phyloP scores from a whole-genome alignment of 2,113 vertebrate species.

The Turnix velox region DNA sequence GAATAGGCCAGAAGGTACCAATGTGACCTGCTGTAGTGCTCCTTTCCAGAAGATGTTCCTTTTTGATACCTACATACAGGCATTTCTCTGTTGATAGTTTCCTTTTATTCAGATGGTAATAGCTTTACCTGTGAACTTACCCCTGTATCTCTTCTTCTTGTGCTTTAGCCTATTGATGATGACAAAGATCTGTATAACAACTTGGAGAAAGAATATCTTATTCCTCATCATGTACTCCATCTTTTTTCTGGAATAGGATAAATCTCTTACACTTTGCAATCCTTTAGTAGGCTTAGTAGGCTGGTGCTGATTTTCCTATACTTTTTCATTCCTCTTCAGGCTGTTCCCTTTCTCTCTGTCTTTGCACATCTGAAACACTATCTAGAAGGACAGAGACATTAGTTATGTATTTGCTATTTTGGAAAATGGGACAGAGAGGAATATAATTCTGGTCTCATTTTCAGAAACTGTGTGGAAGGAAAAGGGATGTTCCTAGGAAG shows the following conservation, averaged over 20 bases:
- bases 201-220: background rate
- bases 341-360: background rate
- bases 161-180: background rate
- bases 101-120: background rate
- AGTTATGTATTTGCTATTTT: background rate
- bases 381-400: background rate
- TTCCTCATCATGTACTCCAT: background rate
- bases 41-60: background rate
- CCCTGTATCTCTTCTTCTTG: background rate
- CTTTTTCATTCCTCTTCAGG: background rate
- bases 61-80: background rate
- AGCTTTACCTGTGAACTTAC: background rate
- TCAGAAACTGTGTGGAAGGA: background rate
- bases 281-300: background rate
- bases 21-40: fast-evolving
- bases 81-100: background rate
- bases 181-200: background rate
- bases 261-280: background rate
- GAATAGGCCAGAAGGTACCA: background rate
- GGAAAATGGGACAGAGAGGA: background rate
- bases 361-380: background rate
- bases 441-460: background rate
- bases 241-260: background rate
- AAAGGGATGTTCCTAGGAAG: background rate
- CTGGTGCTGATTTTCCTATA: background rate